Evolutionary conservation across 2,113 vertebrate genomes (phyloP), one percentile per base, ranked within the genome.

Genomic region (Ageneiosus marmoratus): DNA sequence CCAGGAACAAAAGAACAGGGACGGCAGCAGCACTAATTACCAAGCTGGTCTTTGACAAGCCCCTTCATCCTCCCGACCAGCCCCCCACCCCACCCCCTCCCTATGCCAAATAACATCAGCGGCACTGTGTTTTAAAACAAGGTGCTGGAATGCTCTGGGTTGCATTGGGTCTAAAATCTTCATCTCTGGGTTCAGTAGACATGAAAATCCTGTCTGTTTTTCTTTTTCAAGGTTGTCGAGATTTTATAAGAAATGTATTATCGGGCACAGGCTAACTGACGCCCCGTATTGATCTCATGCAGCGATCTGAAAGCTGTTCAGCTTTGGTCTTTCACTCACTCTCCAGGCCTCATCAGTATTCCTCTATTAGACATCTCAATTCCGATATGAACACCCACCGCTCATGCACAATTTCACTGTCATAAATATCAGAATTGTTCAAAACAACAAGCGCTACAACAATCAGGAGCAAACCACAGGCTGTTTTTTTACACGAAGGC

Each of bases 1-100:
- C 58, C 20, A 24, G 63, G 79, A 85, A 85, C 70, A 81, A 83
- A 81, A 81, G 76, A 86, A 58, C 74, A 46, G 63, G 84, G 63
- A 72, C 34, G 12, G 65, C 62, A 48, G 48, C 60, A 24, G 18
- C 80, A 74, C 84, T 82, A 82, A 86, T 86, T 82, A 79, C 80
- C 70, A n/a, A 82, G 84, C 51, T 75, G 51, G 50, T 55, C 74
- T 53, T 51, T 82, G 65, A 86, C 62, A 77, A 83, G 62, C 37
- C 63, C 37, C 51, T 56, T n/a, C 75, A 58, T 22, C 6, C 58
- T 41, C 27, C 44, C 15, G 22, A 41, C 8, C 22, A 53, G 29
- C 32, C 34, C n/a, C 58, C 72, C 11, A 44, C 16, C 55, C 34
- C 41, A 41, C 32, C 58, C 58, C 48, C 60, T 46, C 32, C 11